These are phyloP conservation scores for Eupithecia vulgata DNA, from an alignment of 2,888 invertebrate genomes.

Conservation along the genomic window DNA sequence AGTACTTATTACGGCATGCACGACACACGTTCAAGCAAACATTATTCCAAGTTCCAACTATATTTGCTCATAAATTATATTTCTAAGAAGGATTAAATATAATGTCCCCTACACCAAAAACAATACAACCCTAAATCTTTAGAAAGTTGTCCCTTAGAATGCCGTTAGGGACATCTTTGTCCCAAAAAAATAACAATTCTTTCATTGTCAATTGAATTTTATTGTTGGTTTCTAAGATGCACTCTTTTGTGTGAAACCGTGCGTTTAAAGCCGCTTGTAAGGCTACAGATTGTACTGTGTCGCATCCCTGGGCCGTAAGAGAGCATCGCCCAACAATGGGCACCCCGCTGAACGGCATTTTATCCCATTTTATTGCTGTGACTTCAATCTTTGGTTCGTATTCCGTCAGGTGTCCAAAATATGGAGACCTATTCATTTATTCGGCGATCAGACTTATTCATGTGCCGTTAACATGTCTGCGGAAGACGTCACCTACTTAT, in stretches of 20 bases:
- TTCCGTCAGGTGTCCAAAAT: conserved; percentile 74
- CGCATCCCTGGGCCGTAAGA: conserved; percentile 62
- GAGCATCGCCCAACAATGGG: conserved; percentile 75
- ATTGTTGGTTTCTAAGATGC: conserved; percentile 81
- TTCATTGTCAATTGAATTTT: conserved; percentile 83
- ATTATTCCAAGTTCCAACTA: conserved; percentile 5
- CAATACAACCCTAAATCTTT: conserved; percentile 75
- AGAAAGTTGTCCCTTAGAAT: conserved; percentile 70
- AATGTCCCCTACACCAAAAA: conserved; percentile 66
- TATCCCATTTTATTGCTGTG: conserved; percentile 74
- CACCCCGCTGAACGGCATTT: conserved; percentile 74
- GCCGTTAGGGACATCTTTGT: conserved; percentile 76
- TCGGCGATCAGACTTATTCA: conserved; percentile 58
- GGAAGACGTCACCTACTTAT: conserved; percentile 47
- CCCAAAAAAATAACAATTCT: conserved; percentile 60
- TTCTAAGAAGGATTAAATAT: conserved; percentile 60
- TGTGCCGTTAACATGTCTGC: conserved; percentile 50
- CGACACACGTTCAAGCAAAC: background rate
- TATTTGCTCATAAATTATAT: conserved; percentile 41
- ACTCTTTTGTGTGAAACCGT: conserved; percentile 80
- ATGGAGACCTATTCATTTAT: conserved; percentile 67
- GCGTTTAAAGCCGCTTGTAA: conserved; percentile 80
- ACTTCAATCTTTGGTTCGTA: conserved; percentile 59
- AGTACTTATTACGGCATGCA: background rate
- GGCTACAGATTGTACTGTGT: conserved; percentile 59